phyloP scores from a whole-genome alignment of 1,140 invertebrate species.

The Glossosoma conforme region DNA sequence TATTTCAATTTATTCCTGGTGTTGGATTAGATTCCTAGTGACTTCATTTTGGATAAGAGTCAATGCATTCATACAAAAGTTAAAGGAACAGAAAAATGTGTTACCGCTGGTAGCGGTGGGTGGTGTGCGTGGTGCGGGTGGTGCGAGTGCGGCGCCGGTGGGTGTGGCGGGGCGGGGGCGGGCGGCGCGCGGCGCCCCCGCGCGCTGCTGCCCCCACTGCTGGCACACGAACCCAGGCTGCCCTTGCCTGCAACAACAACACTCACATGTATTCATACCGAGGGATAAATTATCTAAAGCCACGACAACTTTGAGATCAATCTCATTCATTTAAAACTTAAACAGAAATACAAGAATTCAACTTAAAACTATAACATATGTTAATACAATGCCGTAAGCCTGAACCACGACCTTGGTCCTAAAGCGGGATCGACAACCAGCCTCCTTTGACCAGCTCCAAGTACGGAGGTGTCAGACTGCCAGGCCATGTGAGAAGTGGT shows the following conservation, averaged over 20 bases:
- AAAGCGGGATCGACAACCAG: too few species aligned
- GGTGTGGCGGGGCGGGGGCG: slow-evolving; percentile 38
- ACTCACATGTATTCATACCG: background rate
- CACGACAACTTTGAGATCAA: background rate
- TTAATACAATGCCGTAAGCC: too few species aligned
- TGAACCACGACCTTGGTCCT: too few species aligned
- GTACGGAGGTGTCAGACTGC: too few species aligned
- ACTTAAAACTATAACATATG: background rate
- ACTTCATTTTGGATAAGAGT: background rate
- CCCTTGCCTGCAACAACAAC: slow-evolving; percentile 41
- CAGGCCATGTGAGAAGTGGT: too few species aligned
- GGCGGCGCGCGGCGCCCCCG: slow-evolving; percentile 27
- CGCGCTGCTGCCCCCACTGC: slow-evolving; percentile 47
- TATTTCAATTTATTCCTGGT: too few species aligned
- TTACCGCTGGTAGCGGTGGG: slow-evolving; percentile 44
- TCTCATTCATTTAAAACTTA: background rate
- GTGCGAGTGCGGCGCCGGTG: slow-evolving; percentile 38
- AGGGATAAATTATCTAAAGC: background rate
- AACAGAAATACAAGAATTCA: background rate
- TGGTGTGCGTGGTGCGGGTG: slow-evolving; percentile 32
- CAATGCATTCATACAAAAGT: too few species aligned
- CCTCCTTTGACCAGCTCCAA: too few species aligned
- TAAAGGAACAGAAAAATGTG: slow-evolving; percentile 1
- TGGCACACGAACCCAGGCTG: slow-evolving; percentile 52
- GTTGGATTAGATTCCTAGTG: background rate